Conservation (phyloP, 2,113 vertebrate genomes). For the Gambusia affinis region DNA sequence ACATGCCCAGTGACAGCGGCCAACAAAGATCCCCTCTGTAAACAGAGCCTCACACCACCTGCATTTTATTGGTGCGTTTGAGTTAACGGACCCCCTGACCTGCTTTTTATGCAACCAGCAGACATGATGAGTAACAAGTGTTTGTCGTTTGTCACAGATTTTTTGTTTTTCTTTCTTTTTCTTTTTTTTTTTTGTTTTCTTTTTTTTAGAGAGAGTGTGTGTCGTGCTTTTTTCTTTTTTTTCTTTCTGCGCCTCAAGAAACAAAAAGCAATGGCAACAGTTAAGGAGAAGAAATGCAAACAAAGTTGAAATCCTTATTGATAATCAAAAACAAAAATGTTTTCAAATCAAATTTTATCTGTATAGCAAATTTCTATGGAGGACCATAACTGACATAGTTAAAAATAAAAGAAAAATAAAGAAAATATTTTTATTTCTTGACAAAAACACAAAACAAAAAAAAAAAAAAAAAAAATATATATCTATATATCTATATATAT, state of each 20-base stretch:
- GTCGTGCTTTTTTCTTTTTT: background rate
- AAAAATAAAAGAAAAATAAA: no score
- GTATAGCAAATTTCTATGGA: no score
- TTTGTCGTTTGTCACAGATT: constrained; percentile 36
- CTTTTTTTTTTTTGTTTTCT: no score
- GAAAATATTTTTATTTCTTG: no score
- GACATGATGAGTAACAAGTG: constrained; percentile 24
- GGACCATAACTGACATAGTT: no score
- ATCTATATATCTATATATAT: no score
- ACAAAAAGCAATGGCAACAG: background rate
- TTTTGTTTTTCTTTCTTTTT: background rate
- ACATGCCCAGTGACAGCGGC: constrained; percentile 54
- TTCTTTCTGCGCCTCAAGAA: background rate
- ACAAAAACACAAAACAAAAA: no score
- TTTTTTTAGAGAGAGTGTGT: background rate
- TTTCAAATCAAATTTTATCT: no score
- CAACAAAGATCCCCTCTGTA: constrained; percentile 24
- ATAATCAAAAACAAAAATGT: no score
- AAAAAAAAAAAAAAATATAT: no score
- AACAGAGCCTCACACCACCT: constrained; percentile 35
- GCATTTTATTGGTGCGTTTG: constrained; percentile 9
- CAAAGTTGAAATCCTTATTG: no score
- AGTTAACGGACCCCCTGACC: constrained; percentile 41
- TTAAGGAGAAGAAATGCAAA: background rate
- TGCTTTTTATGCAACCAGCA: constrained; percentile 47